Percentiles rank a stretch among this genome's conserved stretches.
phyloP scores from a whole-genome alignment of 2,113 vertebrate genomes.

The Dasyornis broadbenti region DNA sequence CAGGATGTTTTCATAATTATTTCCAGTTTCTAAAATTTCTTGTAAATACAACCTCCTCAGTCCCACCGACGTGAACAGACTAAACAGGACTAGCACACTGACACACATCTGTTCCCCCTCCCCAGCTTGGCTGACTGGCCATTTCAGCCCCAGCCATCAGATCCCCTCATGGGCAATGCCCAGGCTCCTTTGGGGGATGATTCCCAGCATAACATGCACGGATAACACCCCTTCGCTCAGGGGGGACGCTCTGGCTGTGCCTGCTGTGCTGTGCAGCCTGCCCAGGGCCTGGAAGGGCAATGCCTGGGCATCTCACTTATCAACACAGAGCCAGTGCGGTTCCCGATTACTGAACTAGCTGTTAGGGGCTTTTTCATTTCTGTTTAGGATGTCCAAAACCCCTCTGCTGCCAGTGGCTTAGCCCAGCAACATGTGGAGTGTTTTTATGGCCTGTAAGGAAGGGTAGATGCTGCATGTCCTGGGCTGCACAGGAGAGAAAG shows the following conservation, averaged over 20 bases:
- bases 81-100: neutral
- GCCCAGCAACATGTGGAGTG: neutral
- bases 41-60: neutral
- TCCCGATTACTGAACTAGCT: neutral
- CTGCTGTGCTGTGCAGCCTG: neutral
- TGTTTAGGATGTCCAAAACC: neutral
- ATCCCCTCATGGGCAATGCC: neutral
- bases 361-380: neutral
- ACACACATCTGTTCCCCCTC: neutral
- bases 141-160: neutral
- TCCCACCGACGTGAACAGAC: neutral
- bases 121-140: neutral
- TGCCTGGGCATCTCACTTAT: neutral
- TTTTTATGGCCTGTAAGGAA: neutral
- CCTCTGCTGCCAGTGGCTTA: neutral
- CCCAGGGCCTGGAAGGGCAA: neutral
- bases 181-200: neutral
- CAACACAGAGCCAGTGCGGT: neutral
- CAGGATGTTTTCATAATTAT: constrained; percentile 17
- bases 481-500: neutral
- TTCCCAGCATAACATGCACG: rapidly evolving
- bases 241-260: neutral
- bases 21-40: constrained; percentile 23
- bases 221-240: rapidly evolving
- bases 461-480: neutral